Conservation (phyloP, 2,113 vertebrate genomes). For the Rattus rattus region DNA sequence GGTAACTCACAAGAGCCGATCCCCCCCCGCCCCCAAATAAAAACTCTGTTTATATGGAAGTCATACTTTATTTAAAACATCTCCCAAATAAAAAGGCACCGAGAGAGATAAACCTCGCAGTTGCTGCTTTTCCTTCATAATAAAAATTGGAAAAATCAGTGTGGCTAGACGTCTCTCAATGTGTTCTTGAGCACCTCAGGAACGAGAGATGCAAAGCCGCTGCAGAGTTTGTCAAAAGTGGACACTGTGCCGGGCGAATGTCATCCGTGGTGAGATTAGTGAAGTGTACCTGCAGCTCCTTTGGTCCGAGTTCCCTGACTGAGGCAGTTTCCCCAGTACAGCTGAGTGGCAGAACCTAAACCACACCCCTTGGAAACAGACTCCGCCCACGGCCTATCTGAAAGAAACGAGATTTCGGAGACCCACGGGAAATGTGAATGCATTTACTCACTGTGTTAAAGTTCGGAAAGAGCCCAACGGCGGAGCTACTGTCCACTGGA, state of each 20-base stretch:
- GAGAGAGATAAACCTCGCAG: constrained; percentile 76
- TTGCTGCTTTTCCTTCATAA: constrained; percentile 63
- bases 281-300: constrained; percentile 29
- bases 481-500: constrained; percentile 92
- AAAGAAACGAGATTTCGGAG: constrained; percentile 53
- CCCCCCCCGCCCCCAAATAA: neutral
- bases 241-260: constrained; percentile 20
- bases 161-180: constrained; percentile 33
- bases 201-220: neutral
- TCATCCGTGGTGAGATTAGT: neutral
- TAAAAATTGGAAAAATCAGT: constrained; percentile 56
- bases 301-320: neutral
- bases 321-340: constrained; percentile 6
- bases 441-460: constrained; percentile 95
- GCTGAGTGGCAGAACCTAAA: constrained; percentile 1
- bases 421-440: constrained; percentile 73
- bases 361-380: constrained; percentile 38
- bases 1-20: neutral
- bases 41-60: constrained; percentile 52
- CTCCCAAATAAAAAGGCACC: constrained; percentile 76
- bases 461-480: constrained; percentile 97
- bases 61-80: constrained; percentile 59
- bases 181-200: constrained; percentile 26
- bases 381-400: neutral
- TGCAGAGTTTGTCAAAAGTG: constrained; percentile 53